phyloP scores from a whole-genome alignment of 2,113 vertebrate genomes.

The Sialia sialis region DNA sequence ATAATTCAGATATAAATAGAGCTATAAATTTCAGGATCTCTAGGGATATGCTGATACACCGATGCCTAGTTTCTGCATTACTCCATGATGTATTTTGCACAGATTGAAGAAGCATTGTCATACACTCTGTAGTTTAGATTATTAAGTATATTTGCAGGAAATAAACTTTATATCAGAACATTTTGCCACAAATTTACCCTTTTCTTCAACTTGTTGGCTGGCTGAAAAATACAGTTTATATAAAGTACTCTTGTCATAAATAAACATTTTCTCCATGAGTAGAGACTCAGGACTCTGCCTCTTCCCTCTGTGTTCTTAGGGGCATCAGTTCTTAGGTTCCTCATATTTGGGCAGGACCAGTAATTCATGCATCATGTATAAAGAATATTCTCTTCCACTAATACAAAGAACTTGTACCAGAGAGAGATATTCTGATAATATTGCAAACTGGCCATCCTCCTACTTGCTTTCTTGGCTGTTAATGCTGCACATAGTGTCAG shows the following conservation, averaged over 20 bases:
- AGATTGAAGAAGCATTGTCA: background rate
- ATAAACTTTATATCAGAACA: background rate
- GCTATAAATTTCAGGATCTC: slow-evolving; percentile 1
- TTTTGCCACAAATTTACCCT: background rate
- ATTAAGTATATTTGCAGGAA: background rate
- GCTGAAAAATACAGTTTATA: background rate
- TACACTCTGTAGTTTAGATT: background rate
- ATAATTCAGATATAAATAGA: slow-evolving; percentile 13
- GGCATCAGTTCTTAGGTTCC: background rate
- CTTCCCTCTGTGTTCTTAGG: background rate
- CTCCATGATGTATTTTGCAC: background rate
- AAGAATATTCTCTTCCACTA: background rate
- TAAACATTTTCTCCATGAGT: background rate
- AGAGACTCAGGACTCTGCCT: background rate
- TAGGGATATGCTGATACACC: background rate
- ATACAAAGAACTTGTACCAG: background rate
- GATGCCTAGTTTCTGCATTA: background rate
- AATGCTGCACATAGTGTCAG: fast-evolving
- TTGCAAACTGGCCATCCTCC: background rate
- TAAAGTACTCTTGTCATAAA: background rate
- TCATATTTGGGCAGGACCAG: background rate
- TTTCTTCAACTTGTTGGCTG: background rate
- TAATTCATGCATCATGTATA: background rate
- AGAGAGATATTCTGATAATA: background rate
- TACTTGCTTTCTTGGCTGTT: background rate